Conservation (phyloP, 2,797 vertebrate genomes). For the Gambelia wislizenii region DNA sequence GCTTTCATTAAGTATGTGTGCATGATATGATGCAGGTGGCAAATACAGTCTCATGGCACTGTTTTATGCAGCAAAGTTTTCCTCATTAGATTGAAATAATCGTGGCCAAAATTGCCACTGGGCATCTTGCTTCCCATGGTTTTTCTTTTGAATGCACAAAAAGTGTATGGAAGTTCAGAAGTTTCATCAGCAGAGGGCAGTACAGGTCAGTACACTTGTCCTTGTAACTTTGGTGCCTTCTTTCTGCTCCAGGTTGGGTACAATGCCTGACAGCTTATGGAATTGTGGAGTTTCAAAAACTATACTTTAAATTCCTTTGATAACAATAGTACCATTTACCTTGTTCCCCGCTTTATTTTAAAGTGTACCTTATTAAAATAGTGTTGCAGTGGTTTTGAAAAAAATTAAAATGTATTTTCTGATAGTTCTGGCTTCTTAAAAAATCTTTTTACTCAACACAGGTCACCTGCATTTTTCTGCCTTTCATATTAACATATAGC, state of each 20-base stretch:
- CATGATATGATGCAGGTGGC: slow-evolving; percentile 54
- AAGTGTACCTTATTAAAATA: neutral
- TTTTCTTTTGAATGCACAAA: neutral
- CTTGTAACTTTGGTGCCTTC: neutral
- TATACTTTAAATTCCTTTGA: too few relatives aligned
- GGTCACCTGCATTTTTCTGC: neutral
- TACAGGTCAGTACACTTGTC: slow-evolving; percentile 63
- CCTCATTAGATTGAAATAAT: slow-evolving; percentile 48
- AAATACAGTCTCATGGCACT: slow-evolving; percentile 52
- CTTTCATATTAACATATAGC: neutral
- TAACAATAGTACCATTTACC: accelerated
- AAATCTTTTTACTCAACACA: neutral
- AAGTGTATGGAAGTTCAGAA: slow-evolving; percentile 7
- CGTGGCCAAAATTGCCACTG: slow-evolving; percentile 46
- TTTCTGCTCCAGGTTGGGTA: neutral
- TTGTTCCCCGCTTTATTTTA: neutral
- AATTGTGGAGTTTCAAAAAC: neutral
- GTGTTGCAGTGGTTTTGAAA: neutral
- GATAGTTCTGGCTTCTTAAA: neutral
- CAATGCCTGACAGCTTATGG: neutral
- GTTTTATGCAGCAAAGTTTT: slow-evolving; percentile 56
- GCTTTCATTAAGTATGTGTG: slow-evolving; percentile 65
- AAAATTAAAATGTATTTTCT: neutral
- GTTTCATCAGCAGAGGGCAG: slow-evolving; percentile 79
- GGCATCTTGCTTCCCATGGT: slow-evolving; percentile 39